Evolutionary conservation across 2,888 invertebrate genomes (phyloP).

Genomic region (Agrotis ipsilon): DNA sequence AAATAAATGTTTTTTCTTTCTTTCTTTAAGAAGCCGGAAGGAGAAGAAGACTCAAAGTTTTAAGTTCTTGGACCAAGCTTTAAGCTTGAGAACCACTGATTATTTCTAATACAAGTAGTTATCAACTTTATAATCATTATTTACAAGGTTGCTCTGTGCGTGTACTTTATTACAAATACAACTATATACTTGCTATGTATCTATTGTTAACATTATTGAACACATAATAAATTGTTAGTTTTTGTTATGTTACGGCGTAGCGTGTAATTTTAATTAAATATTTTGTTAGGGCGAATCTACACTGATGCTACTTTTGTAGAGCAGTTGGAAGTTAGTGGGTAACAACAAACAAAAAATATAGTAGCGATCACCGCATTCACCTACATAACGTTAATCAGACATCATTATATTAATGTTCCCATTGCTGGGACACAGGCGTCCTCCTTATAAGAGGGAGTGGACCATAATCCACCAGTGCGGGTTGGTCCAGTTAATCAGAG

Average conservation of each 20-base stretch:
- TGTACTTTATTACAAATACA: neutral
- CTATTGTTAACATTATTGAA: neutral
- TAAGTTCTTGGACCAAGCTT: too few relatives aligned
- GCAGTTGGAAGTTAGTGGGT: neutral
- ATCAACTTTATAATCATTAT: constrained; percentile 35
- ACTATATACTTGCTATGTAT: neutral
- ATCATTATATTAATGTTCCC: too few relatives aligned
- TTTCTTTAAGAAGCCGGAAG: too few relatives aligned
- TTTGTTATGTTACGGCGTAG: neutral
- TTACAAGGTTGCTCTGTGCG: constrained; percentile 32
- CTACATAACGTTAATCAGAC: too few relatives aligned
- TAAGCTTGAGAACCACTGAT: constrained; percentile 16
- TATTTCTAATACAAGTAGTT: constrained; percentile 34
- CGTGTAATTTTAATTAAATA: constrained; percentile 6
- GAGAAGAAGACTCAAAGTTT: too few relatives aligned
- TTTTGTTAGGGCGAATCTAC: neutral
- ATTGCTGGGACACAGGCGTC: too few relatives aligned
- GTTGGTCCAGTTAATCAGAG: too few relatives aligned
- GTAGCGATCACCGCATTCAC: too few relatives aligned
- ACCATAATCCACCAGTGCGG: too few relatives aligned
- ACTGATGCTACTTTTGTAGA: neutral
- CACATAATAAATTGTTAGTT: neutral
- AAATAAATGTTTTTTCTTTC: too few relatives aligned
- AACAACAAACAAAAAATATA: neutral
- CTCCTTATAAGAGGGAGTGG: too few relatives aligned